A percentile compares a stretch with the other conserved stretches of the same genome.
phyloP scores from a whole-genome alignment of 2,888 invertebrate species.

The Ecliptopera silaceata region DNA sequence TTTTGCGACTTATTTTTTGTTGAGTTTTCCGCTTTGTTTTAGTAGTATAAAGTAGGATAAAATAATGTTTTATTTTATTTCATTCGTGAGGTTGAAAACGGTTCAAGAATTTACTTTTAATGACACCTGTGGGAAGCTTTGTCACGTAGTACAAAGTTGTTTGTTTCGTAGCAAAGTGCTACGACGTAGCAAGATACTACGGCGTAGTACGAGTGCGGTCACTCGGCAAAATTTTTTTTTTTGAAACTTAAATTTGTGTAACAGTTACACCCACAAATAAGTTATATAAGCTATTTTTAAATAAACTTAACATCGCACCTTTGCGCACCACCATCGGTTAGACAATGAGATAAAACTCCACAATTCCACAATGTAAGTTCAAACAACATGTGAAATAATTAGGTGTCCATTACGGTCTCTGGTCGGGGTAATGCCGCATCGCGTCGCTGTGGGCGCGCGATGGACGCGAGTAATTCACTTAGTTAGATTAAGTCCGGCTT shows the following conservation, averaged over 20 bases:
- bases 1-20: slow-evolving; percentile 26
- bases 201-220: too few species aligned
- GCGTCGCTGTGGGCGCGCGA: slow-evolving; percentile 13
- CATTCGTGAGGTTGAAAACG: slow-evolving; percentile 6
- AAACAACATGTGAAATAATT: not conserved
- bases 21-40: slow-evolving; percentile 27
- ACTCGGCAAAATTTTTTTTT: too few species aligned
- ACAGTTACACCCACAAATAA: too few species aligned
- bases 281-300: too few species aligned
- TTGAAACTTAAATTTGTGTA: too few species aligned
- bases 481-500: slow-evolving; percentile 65
- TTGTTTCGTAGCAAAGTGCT: slow-evolving; percentile 3
- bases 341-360: too few species aligned
- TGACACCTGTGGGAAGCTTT: not conserved
- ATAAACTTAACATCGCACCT: too few species aligned
- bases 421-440: slow-evolving; percentile 34
- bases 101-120: slow-evolving; percentile 1
- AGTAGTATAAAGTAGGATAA: slow-evolving; percentile 18
- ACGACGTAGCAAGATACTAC: slow-evolving; percentile 3
- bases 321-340: too few species aligned
- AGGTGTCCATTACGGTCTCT: slow-evolving; percentile 26
- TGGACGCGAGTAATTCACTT: slow-evolving; percentile 58
- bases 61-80: slow-evolving; percentile 22
- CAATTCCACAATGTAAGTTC: too few species aligned
- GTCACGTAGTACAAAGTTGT: not conserved